These are phyloP conservation scores for Myathropa florea DNA, from an alignment of 2,888 invertebrate genomes.

Conservation along the genomic window DNA sequence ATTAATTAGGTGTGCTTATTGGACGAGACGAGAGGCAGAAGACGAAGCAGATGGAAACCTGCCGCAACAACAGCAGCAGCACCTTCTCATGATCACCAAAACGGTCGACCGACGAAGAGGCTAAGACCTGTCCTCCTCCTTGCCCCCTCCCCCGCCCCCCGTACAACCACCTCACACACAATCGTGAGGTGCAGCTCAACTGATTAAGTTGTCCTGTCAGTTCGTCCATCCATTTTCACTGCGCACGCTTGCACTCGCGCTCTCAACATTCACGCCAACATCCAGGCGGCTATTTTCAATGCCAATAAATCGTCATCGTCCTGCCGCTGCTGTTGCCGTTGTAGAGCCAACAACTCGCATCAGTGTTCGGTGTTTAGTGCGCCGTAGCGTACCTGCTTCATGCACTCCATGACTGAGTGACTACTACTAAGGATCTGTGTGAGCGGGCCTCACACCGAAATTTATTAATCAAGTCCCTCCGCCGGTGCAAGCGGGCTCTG, in stretches of 20 bases:
- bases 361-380: constrained; percentile 2
- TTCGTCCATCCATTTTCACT: constrained; percentile 67
- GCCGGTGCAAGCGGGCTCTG: constrained; percentile 19
- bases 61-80: constrained; percentile 3
- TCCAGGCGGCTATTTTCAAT: constrained; percentile 68
- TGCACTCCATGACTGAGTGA: constrained; percentile 43
- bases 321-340: constrained; percentile 21
- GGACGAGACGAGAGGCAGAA: not conserved
- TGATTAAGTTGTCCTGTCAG: constrained; percentile 67
- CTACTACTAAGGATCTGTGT: constrained; percentile 26
- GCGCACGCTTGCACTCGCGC: constrained; percentile 67
- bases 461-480: constrained; percentile 65
- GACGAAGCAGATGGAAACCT: not conserved
- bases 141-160: constrained; percentile 3
- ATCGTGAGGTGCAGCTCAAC: constrained; percentile 19
- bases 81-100: constrained; percentile 19
- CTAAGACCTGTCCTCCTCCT: not conserved
- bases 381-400: constrained; percentile 66
- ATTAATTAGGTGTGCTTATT: constrained; percentile 65
- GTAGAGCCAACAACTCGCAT: not conserved
- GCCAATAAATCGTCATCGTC: constrained; percentile 70
- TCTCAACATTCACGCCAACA: constrained; percentile 69
- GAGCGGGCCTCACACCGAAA: constrained; percentile 55
- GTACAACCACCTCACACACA: not conserved
- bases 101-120: not conserved